Percentiles rank a stretch among this genome's conserved stretches.
These are phyloP conservation scores for Apostichopus parvimensis DNA, from an alignment of 35 echinoderm and acorn worm genomes.

Conservation along the genomic window DNA sequence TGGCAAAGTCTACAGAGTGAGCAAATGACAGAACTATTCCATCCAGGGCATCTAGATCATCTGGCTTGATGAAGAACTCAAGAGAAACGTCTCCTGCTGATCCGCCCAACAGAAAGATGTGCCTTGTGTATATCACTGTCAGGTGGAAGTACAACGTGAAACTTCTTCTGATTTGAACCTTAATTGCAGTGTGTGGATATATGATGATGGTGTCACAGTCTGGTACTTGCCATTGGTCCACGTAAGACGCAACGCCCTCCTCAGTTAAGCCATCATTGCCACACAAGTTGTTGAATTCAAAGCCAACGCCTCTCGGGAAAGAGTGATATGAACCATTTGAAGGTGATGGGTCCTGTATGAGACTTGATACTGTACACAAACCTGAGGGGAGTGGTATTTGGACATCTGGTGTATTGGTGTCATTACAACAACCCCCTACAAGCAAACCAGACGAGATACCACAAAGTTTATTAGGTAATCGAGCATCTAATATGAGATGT, in stretches of 20 bases:
- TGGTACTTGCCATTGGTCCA: conserved; percentile 62
- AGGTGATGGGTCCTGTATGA: conserved; percentile 60
- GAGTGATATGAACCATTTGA: conserved; percentile 1
- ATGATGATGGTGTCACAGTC: conserved; percentile 74
- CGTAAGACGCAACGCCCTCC: conserved; percentile 40
- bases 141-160: conserved; percentile 61
- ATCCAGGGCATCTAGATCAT: conserved; percentile 15
- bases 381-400: conserved; percentile 19
- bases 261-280: conserved; percentile 27
- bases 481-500: conserved; percentile 70
- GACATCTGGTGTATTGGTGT: neutral
- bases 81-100: conserved; percentile 64
- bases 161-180: conserved; percentile 40
- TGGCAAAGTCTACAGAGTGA: conserved; percentile 59
- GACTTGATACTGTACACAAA: neutral
- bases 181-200: conserved; percentile 33
- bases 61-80: conserved; percentile 67
- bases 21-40: conserved; percentile 80
- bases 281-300: neutral
- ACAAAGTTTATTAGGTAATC: conserved; percentile 61
- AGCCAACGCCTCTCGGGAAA: conserved; percentile 28
- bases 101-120: conserved; percentile 34
- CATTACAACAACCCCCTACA: conserved; percentile 77
- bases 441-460: conserved; percentile 68
- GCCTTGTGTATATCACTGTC: conserved; percentile 59